Evolutionary conservation across 1,140 invertebrate genomes (phyloP).

Genomic region (Trichonephila clavipes): DNA sequence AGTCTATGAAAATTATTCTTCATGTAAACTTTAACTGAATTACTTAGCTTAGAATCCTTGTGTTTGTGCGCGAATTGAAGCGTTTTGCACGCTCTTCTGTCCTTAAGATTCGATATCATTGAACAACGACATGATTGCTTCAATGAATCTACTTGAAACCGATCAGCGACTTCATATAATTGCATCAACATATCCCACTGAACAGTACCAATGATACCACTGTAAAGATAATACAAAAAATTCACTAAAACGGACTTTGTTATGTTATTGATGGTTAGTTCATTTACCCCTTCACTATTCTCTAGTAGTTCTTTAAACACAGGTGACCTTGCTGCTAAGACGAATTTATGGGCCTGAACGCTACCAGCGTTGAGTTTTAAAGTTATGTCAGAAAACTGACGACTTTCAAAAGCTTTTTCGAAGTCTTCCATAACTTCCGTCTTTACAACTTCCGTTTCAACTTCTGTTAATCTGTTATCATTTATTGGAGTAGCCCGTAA

Average conservation of each 20-base stretch:
- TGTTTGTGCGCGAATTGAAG: neutral
- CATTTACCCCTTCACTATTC: neutral
- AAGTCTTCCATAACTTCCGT: neutral
- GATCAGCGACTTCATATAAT: neutral
- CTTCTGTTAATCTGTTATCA: neutral
- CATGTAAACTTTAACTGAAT: neutral
- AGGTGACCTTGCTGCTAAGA: neutral
- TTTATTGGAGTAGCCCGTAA: neutral
- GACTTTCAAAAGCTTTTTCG: neutral
- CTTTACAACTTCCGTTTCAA: neutral
- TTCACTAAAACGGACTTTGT: neutral
- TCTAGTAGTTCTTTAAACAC: neutral
- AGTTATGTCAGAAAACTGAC: neutral
- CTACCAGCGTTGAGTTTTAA: neutral
- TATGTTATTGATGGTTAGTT: neutral
- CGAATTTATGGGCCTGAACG: neutral
- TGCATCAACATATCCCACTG: neutral
- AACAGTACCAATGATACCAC: neutral
- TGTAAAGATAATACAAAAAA: neutral
- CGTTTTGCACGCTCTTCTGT: neutral
- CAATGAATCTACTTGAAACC: neutral
- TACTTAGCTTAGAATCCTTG: neutral
- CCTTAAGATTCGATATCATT: neutral
- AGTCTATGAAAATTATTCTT: neutral
- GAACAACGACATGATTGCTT: neutral